A percentile compares a stretch with the other conserved stretches of the same genome.
These are phyloP conservation scores for Pseudomyrmex gracilis DNA, from an alignment of 1,140 invertebrate genomes.

Conservation along the genomic window DNA sequence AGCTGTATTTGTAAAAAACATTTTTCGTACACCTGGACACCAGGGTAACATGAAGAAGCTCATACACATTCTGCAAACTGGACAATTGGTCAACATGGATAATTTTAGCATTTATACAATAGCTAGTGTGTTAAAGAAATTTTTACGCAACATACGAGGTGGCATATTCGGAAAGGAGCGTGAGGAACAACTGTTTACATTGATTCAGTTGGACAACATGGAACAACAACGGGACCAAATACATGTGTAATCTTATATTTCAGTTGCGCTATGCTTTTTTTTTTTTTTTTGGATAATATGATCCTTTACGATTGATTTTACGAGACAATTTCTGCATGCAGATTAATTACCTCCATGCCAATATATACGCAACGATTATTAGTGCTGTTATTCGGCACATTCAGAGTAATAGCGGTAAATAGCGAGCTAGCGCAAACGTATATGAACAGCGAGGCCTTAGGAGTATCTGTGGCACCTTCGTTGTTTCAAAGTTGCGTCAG, in stretches of 20 bases:
- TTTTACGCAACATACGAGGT: constrained; percentile 98
- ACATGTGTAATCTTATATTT: constrained; percentile 88
- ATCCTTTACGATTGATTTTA: background rate
- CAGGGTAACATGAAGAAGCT: constrained; percentile 98
- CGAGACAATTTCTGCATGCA: constrained; percentile 82
- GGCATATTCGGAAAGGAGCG: constrained; percentile 97
- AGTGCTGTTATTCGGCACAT: constrained; percentile 98
- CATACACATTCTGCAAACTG: constrained; percentile 97
- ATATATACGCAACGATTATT: constrained; percentile 96
- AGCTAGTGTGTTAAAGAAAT: constrained; percentile 98
- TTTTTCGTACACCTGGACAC: constrained; percentile 97
- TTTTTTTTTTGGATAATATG: background rate
- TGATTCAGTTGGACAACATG: constrained; percentile 92
- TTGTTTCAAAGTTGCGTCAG: constrained; percentile 98
- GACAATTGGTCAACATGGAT: constrained; percentile 98
- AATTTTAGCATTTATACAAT: constrained; percentile 99
- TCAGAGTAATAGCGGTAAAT: constrained; percentile 97
- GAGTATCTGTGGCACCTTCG: constrained; percentile 98
- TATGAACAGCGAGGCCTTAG: constrained; percentile 98
- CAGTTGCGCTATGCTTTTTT: too few relatives aligned
- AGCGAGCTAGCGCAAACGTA: constrained; percentile 95
- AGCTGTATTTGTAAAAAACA: constrained; percentile 95
- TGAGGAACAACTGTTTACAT: constrained; percentile 95
- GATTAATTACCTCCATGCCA: constrained; percentile 95
- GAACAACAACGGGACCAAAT: constrained; percentile 96